Evolutionary conservation across 2,797 vertebrate species (phyloP).

Genomic region (Babyrousa celebensis): DNA sequence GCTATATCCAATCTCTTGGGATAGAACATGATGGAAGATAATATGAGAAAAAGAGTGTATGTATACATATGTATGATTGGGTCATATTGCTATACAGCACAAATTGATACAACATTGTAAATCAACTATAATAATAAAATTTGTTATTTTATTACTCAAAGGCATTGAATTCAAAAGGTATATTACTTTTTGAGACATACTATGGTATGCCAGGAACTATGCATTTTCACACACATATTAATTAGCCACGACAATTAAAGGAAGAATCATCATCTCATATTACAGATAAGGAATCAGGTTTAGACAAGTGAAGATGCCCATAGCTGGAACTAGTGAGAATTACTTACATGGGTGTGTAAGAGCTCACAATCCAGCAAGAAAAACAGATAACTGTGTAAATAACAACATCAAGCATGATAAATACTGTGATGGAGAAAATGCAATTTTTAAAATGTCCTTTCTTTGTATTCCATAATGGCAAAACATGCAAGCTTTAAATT

Average conservation of each 20-base stretch:
- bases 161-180: not conserved
- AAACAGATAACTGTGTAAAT: not conserved
- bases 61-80: no score
- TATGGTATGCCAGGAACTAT: not conserved
- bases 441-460: not conserved
- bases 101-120: no score
- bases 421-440: not conserved
- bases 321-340: not conserved
- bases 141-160: no score
- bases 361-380: not conserved
- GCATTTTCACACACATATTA: not conserved
- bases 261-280: slow-evolving; percentile 31
- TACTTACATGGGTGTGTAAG: not conserved
- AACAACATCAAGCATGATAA: not conserved
- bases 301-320: not conserved
- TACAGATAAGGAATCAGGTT: slow-evolving; percentile 17
- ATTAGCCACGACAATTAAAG: not conserved
- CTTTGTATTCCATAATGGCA: not conserved
- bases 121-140: no score
- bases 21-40: no score
- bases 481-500: not conserved
- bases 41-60: no score
- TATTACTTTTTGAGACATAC: not conserved
- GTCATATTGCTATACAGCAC: no score
- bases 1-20: no score